Percentiles rank a stretch among this genome's conserved stretches.
Evolutionary conservation across 64 coral and sea anemone species (phyloP).

Genomic region (Pachyseris speciosa): DNA sequence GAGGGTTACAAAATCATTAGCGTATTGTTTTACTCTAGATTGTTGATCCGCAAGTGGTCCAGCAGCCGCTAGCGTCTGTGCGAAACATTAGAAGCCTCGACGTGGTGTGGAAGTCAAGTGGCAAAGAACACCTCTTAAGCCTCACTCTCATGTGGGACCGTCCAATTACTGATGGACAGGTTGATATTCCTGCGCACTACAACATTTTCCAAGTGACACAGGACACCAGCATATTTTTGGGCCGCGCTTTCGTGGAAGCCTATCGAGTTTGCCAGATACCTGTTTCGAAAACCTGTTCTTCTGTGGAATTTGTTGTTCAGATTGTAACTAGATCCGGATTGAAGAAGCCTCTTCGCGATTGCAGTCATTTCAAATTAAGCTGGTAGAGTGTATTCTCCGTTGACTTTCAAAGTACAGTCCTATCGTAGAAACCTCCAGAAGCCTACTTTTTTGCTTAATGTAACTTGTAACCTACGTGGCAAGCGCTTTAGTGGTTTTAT

Average conservation of each 20-base stretch:
- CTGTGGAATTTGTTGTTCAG: conserved; percentile 78
- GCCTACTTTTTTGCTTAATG: too few relatives aligned
- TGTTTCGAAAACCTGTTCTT: conserved; percentile 20
- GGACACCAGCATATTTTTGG: conserved; percentile 59
- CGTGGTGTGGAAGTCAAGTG: conserved; percentile 59
- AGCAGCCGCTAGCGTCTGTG: conserved; percentile 30
- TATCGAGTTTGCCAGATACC: conserved; percentile 71
- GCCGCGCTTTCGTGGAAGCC: conserved; percentile 74
- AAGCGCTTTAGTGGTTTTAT: too few relatives aligned
- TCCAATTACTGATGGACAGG: conserved; percentile 49
- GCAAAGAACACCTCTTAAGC: conserved; percentile 55
- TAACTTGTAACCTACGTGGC: too few relatives aligned
- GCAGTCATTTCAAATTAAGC: conserved; percentile 49
- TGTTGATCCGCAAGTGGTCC: conserved; percentile 86
- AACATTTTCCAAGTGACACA: conserved; percentile 64
- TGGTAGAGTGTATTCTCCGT: conserved; percentile 16
- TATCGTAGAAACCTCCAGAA: too few relatives aligned
- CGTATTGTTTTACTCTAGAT: conserved; percentile 53
- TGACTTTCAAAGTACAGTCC: too few relatives aligned
- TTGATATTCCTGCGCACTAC: conserved; percentile 68
- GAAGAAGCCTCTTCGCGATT: conserved; percentile 46
- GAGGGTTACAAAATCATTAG: not conserved
- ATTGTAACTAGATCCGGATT: conserved; percentile 71
- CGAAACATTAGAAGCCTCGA: conserved; percentile 72
- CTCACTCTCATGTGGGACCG: conserved; percentile 91